Base-by-base conservation (phyloP, 2,888 invertebrate species). In the Pandemis corylana region DNA sequence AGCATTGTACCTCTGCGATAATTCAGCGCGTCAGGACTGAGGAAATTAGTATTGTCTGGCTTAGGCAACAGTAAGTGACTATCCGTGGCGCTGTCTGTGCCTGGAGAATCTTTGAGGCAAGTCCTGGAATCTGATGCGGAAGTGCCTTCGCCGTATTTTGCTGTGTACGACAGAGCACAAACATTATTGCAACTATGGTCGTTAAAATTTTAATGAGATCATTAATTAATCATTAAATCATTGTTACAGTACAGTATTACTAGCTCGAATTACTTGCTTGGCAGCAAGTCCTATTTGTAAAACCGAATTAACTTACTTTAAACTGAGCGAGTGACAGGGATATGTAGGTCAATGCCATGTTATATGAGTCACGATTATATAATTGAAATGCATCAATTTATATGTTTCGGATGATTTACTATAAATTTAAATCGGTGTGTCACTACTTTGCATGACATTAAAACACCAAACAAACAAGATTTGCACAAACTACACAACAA, bases 11-110 rank as follows among this genome's bases (percentile, higher is more conserved):
- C 91, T 89, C 89, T 84, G 20, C 90, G 86, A 76, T 87, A 87
- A 78, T 86, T 89, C 56, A 90, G 78, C 78, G 96, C 95, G 85
- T 98, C 98, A 36, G 98, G 98, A 86, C 97, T 97, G 66, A 98
- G 95, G 78, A 98, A 95, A 90, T 98, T 97, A n/a, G 96, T 96
- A 87, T 96, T 96, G 59, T 96, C 96, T 64, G 96, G 95, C 83
- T 96, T 96, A 7, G 98, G 98, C 73, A 98, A 96, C 80, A 97
- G 96, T 80, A 98, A 93, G 87, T 97, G 97, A 88, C 97, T 98
- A 74, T 97, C 97, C 46, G 95, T 94, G n/a, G 95, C 95, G 80
- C 95, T 95, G 79, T 96, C 96, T 5, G 95, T 92, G 13, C 95
- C 95, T 0, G 95, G 95, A 0, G 95, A 95, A 73, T 96, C 96